Evolutionary conservation across 2,888 invertebrate species (phyloP), one percentile per base, ranked within the genome.

Genomic region (Microplitis manilae): DNA sequence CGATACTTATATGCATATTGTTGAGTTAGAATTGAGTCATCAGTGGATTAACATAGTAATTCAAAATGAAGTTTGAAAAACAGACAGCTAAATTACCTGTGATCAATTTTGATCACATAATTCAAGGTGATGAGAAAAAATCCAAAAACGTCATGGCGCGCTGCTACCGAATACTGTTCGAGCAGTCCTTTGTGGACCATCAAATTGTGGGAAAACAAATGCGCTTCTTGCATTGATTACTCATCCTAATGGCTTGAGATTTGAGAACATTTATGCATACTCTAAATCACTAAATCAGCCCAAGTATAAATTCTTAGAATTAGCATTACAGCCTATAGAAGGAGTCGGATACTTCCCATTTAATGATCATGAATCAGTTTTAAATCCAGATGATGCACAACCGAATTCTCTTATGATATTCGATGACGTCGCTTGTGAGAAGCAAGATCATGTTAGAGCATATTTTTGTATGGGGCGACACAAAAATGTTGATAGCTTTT

Each of bases 241-340:
- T 9, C 71, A 82, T 73, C 61, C 77, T 1, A 78, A 79, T 62
- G 79, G 81, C 6, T 30, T 81, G 6, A 71, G 80, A 77, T 83
- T 82, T 38, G 73, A 82, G 76, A 83, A 82, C 61, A 59, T 82
- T 7, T 82, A 83, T 60, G 60, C 73, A 15, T 78, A 78, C 9
- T 76, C 69, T 9, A 87, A 83, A 89, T 89, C 85, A 84, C 68
- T 86, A 38, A 80, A 82, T 79, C 87, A 86, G 79, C 82, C 83
- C 38, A 85, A 85, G 78, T 86, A 86, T 79, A 9, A 6, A 68
- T 68, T 68, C 9, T 38, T 13, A 6, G 9, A 39, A 7, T 2
- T 9, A 13, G 5, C 86, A 15, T 69, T 87, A 8, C 40, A 81
- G 2, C 38, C 68, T 7, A 70, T 84, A n/a, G 76, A 79, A 15